Conservation (phyloP, 2,797 vertebrate species). For the Adrianichthys oophorus region DNA sequence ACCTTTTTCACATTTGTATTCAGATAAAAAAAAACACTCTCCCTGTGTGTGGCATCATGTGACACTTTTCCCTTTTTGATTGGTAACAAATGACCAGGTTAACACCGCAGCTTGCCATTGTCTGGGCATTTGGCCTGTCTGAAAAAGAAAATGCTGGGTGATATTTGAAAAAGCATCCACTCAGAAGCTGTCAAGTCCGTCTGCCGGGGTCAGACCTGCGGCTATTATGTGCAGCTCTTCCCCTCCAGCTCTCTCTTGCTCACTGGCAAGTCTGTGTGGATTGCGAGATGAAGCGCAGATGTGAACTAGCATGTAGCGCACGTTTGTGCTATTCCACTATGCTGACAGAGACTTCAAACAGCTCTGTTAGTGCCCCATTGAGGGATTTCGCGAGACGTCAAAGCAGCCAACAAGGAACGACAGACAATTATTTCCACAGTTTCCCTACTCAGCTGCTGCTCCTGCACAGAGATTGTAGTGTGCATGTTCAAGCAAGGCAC, state of each 20-base stretch:
- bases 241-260: conserved; percentile 35
- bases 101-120: conserved; percentile 21
- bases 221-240: conserved; percentile 39
- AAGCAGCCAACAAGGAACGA: conserved; percentile 64
- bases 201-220: conserved; percentile 48
- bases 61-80: conserved; percentile 9
- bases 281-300: conserved; percentile 36
- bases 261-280: conserved; percentile 29
- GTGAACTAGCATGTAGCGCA: conserved; percentile 42
- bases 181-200: conserved; percentile 49
- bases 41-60: conserved; percentile 10
- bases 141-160: conserved; percentile 16
- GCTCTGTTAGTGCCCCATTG: conserved; percentile 59
- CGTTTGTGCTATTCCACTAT: conserved; percentile 25
- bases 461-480: conserved; percentile 51
- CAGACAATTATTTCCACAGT: conserved; percentile 70
- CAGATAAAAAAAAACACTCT: conserved; percentile 3
- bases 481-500: conserved; percentile 65
- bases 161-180: conserved; percentile 28
- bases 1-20: conserved; percentile 3
- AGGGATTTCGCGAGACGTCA: conserved; percentile 60
- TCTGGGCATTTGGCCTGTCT: conserved; percentile 30
- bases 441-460: conserved; percentile 64
- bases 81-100: conserved; percentile 16
- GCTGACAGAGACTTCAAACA: conserved; percentile 62